A percentile compares a stretch with the other conserved stretches of the same genome.
These are phyloP conservation scores for Xanthorhoe spadicearia DNA, from an alignment of 2,888 invertebrate species.

Conservation along the genomic window DNA sequence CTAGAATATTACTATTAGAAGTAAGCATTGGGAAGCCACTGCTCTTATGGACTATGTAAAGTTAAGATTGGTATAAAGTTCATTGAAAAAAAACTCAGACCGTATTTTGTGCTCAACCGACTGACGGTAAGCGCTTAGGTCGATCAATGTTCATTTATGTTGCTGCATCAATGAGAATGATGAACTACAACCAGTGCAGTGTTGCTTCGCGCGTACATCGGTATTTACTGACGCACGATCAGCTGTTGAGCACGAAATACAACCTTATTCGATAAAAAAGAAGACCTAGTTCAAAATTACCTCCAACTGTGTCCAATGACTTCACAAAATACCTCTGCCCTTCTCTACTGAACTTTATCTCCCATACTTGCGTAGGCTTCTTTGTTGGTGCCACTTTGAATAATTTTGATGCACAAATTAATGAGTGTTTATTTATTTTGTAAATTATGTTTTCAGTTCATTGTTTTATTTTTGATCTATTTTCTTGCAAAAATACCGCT, in stretches of 20 bases:
- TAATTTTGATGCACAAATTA: conserved; percentile 33
- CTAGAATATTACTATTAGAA: conserved; percentile 38
- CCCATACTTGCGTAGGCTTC: conserved; percentile 71
- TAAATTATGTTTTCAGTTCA: conserved; percentile 18
- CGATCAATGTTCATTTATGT: too few relatives aligned
- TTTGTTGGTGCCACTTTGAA: conserved; percentile 68
- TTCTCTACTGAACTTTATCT: conserved; percentile 65
- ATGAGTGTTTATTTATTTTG: conserved; percentile 17
- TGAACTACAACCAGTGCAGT: too few relatives aligned
- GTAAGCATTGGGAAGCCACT: not conserved
- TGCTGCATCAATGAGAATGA: too few relatives aligned
- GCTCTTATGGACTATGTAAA: too few relatives aligned
- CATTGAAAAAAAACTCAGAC: too few relatives aligned
- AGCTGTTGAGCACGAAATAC: too few relatives aligned
- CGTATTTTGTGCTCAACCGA: too few relatives aligned
- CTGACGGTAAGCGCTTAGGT: too few relatives aligned
- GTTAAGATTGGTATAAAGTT: too few relatives aligned
- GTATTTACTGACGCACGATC: too few relatives aligned
- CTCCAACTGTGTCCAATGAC: conserved; percentile 68
- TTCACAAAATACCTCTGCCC: conserved; percentile 73
- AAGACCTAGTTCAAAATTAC: conserved; percentile 46
- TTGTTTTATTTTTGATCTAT: conserved; percentile 14
- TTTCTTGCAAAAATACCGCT: not conserved
- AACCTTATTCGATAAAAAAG: too few relatives aligned
- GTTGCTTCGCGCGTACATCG: too few relatives aligned